phyloP scores from a whole-genome alignment of 2,888 invertebrate species.

The Watsonalla binaria region DNA sequence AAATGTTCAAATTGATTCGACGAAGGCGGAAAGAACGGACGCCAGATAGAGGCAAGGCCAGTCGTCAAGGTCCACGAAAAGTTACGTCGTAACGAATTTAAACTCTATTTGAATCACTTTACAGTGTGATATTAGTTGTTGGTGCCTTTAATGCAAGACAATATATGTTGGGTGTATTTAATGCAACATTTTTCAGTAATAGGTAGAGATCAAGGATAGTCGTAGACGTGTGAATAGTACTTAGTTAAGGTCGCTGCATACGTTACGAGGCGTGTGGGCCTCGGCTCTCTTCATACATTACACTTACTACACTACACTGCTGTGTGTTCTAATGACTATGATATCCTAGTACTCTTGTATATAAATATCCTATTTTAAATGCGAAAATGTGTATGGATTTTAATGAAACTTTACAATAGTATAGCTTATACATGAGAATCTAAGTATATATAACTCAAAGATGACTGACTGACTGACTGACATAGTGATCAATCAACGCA shows the following conservation, averaged over 20 bases:
- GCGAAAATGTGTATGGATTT: too few relatives aligned
- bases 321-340: too few relatives aligned
- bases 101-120: conserved; percentile 25
- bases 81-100: conserved; percentile 28
- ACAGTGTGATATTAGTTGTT: conserved; percentile 36
- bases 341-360: too few relatives aligned
- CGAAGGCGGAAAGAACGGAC: conserved; percentile 77
- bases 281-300: neutral
- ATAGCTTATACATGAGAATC: too few relatives aligned
- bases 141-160: conserved; percentile 49
- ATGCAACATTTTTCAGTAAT: conserved; percentile 75
- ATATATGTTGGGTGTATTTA: conserved; percentile 65
- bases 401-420: too few relatives aligned
- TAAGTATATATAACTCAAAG: too few relatives aligned
- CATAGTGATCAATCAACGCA: too few relatives aligned
- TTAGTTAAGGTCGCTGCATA: conserved; percentile 8
- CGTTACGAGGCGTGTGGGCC: neutral
- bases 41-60: conserved; percentile 73
- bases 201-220: conserved; percentile 70
- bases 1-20: conserved; percentile 70
- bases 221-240: conserved; percentile 5
- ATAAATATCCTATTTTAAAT: too few relatives aligned
- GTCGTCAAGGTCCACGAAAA: conserved; percentile 58
- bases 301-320: too few relatives aligned
- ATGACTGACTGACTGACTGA: too few relatives aligned